Evolutionary conservation across 1,140 invertebrate species (phyloP), one percentile per base, ranked within the genome.

Genomic region (Cepaea nemoralis): DNA sequence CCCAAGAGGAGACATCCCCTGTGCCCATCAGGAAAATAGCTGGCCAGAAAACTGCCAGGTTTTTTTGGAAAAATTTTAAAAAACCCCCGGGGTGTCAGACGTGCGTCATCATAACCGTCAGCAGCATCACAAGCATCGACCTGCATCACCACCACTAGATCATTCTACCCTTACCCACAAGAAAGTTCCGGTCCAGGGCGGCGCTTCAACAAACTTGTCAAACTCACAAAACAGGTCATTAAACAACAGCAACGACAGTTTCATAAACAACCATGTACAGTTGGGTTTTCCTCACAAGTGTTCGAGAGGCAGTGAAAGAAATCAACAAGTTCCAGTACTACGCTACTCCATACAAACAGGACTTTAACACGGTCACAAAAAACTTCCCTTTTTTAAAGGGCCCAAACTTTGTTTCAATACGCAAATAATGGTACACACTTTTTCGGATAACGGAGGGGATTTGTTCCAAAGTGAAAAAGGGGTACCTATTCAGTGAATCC

Each of bases 341-440:
- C 33, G 19, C 22, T 31, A 59, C 48, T 12, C 75, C 45, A 40
- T 42, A 77, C 55, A 59, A n/a, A 24, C 22, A 77, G 42, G 75
- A 77, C 24, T 66, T 77, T 55, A 77, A 77, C 16, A 77, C 50
- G 0, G 48, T 63, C 1, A 77, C 75, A 31, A 59, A 45, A n/a
- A 31, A 33, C 48, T 0, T 35, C 48, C 14, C 66, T 63, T 40
- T 31, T 33, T 16, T n/a, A n/a, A n/a, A 55, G 33, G 24, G 75
- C 55, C 50, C 63, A 66, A n/a, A 55, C 75, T 37, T 63, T 77
- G 48, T 77, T 77, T 63, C 50, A 66, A 22, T 50, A 63, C 42
- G 22, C 6, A 22, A 1, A 35, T 16, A 31, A 63, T 33, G 24
- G 40, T 33, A 31, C 37, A 39, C 69, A 74, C 50, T n/a, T 74